Conservation (phyloP, 2,113 vertebrate genomes). For the Pavo muticus region DNA sequence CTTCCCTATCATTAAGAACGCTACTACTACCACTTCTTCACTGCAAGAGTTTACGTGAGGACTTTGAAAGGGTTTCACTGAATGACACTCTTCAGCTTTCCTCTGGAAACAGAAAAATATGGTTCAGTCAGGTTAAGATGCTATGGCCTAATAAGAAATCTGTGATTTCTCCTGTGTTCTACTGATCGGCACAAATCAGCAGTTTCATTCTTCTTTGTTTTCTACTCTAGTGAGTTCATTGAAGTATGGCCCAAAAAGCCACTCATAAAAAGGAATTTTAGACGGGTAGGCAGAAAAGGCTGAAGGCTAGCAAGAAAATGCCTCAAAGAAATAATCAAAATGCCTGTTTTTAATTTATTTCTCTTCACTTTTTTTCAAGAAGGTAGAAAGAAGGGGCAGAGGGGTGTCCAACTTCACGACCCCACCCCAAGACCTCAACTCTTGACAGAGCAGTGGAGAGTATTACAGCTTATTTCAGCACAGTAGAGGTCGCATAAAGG, state of each 20-base stretch:
- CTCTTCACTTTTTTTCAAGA: not conserved
- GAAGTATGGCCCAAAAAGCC: slow-evolving; percentile 27
- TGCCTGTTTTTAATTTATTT: not conserved
- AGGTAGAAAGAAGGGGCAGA: not conserved
- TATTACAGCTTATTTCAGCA: not conserved
- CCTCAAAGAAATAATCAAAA: not conserved
- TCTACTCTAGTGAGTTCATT: not conserved
- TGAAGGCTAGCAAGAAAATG: slow-evolving; percentile 16
- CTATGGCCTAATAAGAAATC: not conserved
- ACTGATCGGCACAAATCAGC: slow-evolving; percentile 42
- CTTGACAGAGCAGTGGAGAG: not conserved
- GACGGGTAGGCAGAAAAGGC: not conserved
- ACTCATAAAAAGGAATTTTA: slow-evolving; percentile 19
- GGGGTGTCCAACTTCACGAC: not conserved
- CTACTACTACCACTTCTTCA: not conserved
- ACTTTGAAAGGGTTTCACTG: slow-evolving; percentile 57
- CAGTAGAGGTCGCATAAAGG: rapidly evolving
- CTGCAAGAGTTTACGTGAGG: slow-evolving; percentile 26
- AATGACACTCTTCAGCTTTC: slow-evolving; percentile 33
- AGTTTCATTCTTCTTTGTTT: slow-evolving; percentile 2
- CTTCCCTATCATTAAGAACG: slow-evolving; percentile 1
- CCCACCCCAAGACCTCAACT: not conserved
- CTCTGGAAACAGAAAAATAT: slow-evolving; percentile 9
- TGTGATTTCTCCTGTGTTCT: not conserved
- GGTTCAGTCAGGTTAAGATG: slow-evolving; percentile 35